Conservation (phyloP, 2,113 vertebrate species). For the Gasterosteus nipponicus region DNA sequence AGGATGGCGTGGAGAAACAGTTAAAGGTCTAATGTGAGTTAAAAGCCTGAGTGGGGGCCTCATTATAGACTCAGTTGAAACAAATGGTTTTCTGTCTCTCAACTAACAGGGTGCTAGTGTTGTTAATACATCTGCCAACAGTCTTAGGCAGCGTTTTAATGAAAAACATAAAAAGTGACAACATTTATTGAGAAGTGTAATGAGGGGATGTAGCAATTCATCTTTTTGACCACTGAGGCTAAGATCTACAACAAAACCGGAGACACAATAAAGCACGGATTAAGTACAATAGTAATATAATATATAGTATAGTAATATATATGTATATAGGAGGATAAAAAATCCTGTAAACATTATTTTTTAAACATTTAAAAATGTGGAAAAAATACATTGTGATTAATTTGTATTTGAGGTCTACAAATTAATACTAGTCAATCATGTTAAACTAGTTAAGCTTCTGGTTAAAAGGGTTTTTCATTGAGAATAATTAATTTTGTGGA, state of each 20-base stretch:
- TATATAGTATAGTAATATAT: not conserved
- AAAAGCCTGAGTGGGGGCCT: constrained; percentile 47
- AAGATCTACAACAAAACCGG: not conserved
- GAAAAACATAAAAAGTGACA: constrained; percentile 29
- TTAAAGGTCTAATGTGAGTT: constrained; percentile 53
- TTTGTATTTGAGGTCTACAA: not conserved
- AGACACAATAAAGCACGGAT: not conserved
- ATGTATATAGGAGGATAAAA: not conserved
- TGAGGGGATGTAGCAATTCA: not conserved
- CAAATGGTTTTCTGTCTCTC: constrained; percentile 49
- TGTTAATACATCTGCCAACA: constrained; percentile 41
- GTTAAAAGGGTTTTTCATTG: not conserved
- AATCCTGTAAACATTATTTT: not conserved
- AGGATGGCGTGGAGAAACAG: constrained; percentile 43
- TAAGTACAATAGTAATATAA: not conserved
- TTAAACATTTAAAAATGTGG: not conserved
- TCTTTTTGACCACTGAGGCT: not conserved
- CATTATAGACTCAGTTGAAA: constrained; percentile 52
- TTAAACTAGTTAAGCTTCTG: not conserved
- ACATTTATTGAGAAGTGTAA: constrained; percentile 21
- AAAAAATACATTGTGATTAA: not conserved
- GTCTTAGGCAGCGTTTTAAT: constrained; percentile 26
- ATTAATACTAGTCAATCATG: not conserved
- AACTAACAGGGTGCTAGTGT: constrained; percentile 28
- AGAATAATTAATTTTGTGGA: not conserved